Percentiles rank a stretch among this genome's conserved stretches.
phyloP scores from a whole-genome alignment of 2,888 invertebrate species.

The Gerris lacustris region DNA sequence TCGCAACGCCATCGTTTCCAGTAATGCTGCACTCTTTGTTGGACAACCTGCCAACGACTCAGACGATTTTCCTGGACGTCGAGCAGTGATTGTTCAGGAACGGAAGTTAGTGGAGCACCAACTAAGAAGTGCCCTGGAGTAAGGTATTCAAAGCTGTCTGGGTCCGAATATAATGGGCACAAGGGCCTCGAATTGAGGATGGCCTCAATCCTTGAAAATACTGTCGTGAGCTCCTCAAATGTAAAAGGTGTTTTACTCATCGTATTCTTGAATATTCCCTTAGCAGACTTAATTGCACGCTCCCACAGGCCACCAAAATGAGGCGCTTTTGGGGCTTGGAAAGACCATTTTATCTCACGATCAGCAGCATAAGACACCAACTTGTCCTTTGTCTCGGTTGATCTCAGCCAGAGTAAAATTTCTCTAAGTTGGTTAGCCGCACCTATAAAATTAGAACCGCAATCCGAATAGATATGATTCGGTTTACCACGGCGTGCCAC shows the following conservation, averaged over 20 bases:
- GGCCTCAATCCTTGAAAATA: constrained; percentile 17
- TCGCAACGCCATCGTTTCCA: constrained; percentile 22
- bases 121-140: constrained; percentile 33
- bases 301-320: constrained; percentile 32
- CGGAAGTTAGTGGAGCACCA: constrained; percentile 23
- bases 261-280: not conserved
- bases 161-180: constrained; percentile 16
- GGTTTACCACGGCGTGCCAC: constrained; percentile 31
- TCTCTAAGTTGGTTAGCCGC: constrained; percentile 25
- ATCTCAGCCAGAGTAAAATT: constrained; percentile 9
- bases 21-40: constrained; percentile 3
- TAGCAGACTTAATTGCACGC: constrained; percentile 12
- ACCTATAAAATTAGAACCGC: constrained; percentile 34
- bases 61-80: constrained; percentile 14
- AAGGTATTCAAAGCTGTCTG: constrained; percentile 16
- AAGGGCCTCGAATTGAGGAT: constrained; percentile 25
- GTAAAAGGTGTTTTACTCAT: constrained; percentile 7
- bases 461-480: constrained; percentile 32
- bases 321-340: constrained; percentile 11
- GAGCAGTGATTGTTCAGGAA: constrained; percentile 7
- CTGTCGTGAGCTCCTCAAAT: constrained; percentile 19
- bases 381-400: constrained; percentile 16
- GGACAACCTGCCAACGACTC: constrained; percentile 18
- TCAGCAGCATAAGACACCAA: constrained; percentile 19
- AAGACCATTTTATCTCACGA: constrained; percentile 10